phyloP scores from a whole-genome alignment of 37 sponge, comb jelly and placozoan species.

The Axinella damicornis region DNA sequence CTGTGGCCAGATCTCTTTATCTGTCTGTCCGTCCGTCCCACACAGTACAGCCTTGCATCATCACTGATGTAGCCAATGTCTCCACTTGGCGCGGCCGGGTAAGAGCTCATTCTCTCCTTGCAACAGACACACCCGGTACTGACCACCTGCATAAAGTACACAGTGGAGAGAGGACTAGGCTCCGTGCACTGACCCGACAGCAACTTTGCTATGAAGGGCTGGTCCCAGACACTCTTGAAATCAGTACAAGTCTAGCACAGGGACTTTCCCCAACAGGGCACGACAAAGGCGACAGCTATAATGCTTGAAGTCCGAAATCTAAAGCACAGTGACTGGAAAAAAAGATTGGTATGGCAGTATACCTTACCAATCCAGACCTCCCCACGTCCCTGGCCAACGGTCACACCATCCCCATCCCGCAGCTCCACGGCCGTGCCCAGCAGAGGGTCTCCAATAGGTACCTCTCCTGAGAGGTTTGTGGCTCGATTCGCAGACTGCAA shows the following conservation, averaged over 20 bases:
- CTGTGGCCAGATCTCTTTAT: constrained; percentile 84
- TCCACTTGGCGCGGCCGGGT: constrained; percentile 58
- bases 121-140: constrained; percentile 73
- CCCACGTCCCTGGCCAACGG: constrained; percentile 43
- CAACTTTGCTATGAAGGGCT: too few species aligned
- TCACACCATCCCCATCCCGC: constrained; percentile 19
- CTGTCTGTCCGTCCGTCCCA: constrained; percentile 84
- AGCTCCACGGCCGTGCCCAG: constrained; percentile 69
- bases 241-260: too few species aligned
- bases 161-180: too few species aligned
- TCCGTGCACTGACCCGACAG: too few species aligned
- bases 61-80: constrained; percentile 62
- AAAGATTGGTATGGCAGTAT: too few species aligned
- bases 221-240: too few species aligned
- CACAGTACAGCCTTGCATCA: constrained; percentile 49
- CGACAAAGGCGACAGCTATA: too few species aligned
- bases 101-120: constrained; percentile 52
- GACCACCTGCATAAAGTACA: constrained; percentile 60
- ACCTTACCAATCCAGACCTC: constrained; percentile 77
- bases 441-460: constrained; percentile 83
- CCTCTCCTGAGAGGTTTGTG: not conserved
- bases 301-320: too few species aligned
- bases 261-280: too few species aligned
- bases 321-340: too few species aligned
- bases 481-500: not conserved